Base-by-base conservation (phyloP, 2,113 vertebrate species). In the Arizona elegans region DNA sequence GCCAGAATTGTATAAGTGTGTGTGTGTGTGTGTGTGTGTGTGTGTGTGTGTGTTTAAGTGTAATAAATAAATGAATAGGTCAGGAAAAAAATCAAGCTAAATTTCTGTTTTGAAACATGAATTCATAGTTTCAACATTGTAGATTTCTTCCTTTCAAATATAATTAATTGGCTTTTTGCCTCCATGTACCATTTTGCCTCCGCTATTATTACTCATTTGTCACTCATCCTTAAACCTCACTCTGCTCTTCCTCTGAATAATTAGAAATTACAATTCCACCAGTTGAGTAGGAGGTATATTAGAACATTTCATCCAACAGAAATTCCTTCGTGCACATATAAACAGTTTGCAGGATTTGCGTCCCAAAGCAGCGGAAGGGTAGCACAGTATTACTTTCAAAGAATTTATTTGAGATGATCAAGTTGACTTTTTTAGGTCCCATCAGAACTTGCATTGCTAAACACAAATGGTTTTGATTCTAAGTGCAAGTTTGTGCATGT, bases 381-480 rank as follows among this genome's bases (percentile, higher is more conserved):
- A 92, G 43, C 47, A 50, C 9, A 88, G 9, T 94, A 90, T 0
- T 93, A 29, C n/a, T 93, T 91, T 81, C 38, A 85, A 91, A 29
- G 11, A 54, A 17, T 65, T 10, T 24, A 47, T 59, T 87, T 62
- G 62, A 65, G 5, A 54, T 7, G 11, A 38, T 88, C 12, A 55
- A 88, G 54, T 13, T 94, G 53, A 47, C 92, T 85, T 93, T 95
- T 59, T 86, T 86, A 4, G 15, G 70, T 91, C 87, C 65, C 38
- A 93, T 94, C 91, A 89, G 53, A 62, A 89, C 90, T 88, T 38
- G 7, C 59, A 62, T 62, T 59, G 26, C 47, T 53, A 38, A 85
- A 33, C 21, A 62, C 75, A 89, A 94, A 92, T 70, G 93, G 56
- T 86, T 93, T 94, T 87, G 6, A 86, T 92, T 95, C 86, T 0